Evolutionary conservation across 2,888 invertebrate genomes (phyloP), one percentile per base, ranked within the genome.

Genomic region (Tetranychus piercei): DNA sequence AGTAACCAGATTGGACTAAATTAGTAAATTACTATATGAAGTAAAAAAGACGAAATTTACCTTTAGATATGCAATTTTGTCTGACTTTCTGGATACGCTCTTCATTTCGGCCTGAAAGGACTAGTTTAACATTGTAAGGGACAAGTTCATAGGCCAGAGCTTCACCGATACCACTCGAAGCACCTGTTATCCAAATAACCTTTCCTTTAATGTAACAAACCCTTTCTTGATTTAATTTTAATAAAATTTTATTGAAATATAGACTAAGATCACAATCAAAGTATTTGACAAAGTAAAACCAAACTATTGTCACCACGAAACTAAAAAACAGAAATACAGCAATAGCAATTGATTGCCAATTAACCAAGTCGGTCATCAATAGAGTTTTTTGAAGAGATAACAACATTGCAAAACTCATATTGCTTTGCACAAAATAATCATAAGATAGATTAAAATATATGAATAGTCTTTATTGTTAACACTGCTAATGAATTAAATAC

Each of bases 91-190:
- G 11, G 6, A 69, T 18, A 20, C 69, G 69, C 5, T 23, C 8
- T 11, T 23, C 20, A 20, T 69, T 23, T 22, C 69, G 20, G 18
- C 69, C 69, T 6, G 69, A 69, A 11, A 69, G 11, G 34, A 69
- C 9, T 22, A 69, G 22, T 23, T 69, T 69, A 23, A 9, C 20
- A 6, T 22, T 22, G 11, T 20, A 23, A 20, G 5, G 20, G 9
- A 22, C 69, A 18, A 69, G 20, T 23, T 69, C 20, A 6, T 23
- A 20, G 34, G 69, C 69, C 0, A 69, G 20, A 20, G 20, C 22
- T 9, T 69, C 20, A 69, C 69, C 69, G 11, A 69, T 69, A 20
- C 69, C 69, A 22, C 69, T 69, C 9, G 69, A 69, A 69, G 69
- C 69, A 20, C 69, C 69, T 5, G 69, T 69, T 6, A 69, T 34